Percentiles rank a stretch among this genome's conserved stretches.
phyloP scores from a whole-genome alignment of 1,140 invertebrate genomes.

The Trichomalopsis sarcophagae region DNA sequence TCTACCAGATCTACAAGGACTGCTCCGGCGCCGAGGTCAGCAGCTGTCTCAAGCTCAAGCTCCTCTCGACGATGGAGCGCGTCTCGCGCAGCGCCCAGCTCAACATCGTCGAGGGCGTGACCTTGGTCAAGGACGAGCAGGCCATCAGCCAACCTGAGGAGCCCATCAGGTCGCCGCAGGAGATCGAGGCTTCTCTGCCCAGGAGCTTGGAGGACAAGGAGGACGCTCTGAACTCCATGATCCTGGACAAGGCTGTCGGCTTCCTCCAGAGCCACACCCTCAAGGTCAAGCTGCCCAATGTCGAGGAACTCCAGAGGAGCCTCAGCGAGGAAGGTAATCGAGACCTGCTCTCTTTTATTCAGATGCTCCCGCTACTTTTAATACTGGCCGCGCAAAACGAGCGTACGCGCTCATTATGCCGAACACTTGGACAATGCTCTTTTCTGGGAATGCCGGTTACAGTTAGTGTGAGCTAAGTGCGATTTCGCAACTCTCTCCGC shows the following conservation, averaged over 20 bases:
- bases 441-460: not conserved
- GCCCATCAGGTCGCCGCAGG: conserved; percentile 74
- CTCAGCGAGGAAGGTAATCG: conserved; percentile 74
- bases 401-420: no score
- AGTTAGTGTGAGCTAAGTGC: not conserved
- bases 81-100: conserved; percentile 79
- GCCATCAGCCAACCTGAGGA: conserved; percentile 67
- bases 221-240: conserved; percentile 82
- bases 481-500: not conserved
- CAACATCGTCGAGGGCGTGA: conserved; percentile 82
- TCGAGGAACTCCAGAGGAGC: conserved; percentile 78
- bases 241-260: conserved; percentile 82
- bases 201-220: conserved; percentile 82
- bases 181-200: conserved; percentile 82
- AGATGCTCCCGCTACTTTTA: not conserved
- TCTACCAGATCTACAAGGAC: conserved; percentile 83
- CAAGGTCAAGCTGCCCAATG: conserved; percentile 82
- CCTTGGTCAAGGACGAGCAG: conserved; percentile 79
- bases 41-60: conserved; percentile 85
- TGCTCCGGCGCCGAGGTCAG: conserved; percentile 82
- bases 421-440: no score
- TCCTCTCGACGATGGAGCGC: conserved; percentile 83
- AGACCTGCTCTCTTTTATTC: not conserved
- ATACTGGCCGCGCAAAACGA: not conserved
- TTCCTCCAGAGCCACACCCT: conserved; percentile 86